Evolutionary conservation across 1,140 invertebrate genomes (phyloP).

Genomic region (Anoplophora glabripennis): DNA sequence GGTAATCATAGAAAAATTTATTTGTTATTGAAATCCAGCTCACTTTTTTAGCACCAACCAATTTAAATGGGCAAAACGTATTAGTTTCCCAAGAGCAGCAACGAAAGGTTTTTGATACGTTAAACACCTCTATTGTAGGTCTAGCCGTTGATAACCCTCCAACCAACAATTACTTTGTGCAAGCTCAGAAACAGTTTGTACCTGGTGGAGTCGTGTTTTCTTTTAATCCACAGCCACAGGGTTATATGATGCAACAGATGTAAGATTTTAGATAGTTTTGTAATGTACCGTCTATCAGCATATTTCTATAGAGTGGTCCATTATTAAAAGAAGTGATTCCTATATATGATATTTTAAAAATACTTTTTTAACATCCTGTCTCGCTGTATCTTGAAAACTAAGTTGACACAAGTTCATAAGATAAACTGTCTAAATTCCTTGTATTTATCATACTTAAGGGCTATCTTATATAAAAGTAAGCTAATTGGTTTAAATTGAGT

Average conservation of each 20-base stretch:
- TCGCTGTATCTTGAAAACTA: no score
- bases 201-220: constrained; percentile 28
- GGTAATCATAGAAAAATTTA: constrained; percentile 2
- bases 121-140: constrained; percentile 31
- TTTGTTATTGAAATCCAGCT: background rate
- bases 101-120: constrained; percentile 26
- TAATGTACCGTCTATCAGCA: no score
- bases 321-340: no score
- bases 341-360: no score
- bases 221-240: constrained; percentile 16
- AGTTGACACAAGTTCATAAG: no score
- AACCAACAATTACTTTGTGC: constrained; percentile 1
- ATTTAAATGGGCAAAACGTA: constrained; percentile 30
- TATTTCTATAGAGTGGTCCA: no score
- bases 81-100: constrained; percentile 37
- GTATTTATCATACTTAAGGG: no score
- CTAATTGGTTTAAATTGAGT: no score
- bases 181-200: constrained; percentile 23
- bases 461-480: no score
- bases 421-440: no score
- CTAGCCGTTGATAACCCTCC: background rate
- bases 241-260: background rate
- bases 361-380: no score
- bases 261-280: constrained; percentile 1
- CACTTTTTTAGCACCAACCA: constrained; percentile 22